phyloP scores from a whole-genome alignment of 2,113 vertebrate genomes.

The Pangasianodon hypophthalmus region DNA sequence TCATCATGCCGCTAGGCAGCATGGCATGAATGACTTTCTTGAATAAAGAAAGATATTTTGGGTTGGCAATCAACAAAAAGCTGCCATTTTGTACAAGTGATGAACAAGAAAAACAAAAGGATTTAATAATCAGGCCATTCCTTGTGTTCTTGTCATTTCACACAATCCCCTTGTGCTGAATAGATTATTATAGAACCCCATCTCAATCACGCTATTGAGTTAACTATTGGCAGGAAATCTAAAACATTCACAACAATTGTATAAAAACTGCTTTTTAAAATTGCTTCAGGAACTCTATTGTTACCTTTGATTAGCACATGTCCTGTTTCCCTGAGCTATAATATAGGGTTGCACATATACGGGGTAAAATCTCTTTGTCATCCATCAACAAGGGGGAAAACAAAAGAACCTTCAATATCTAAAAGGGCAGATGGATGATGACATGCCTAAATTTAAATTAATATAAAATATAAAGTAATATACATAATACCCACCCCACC shows the following conservation, averaged over 20 bases:
- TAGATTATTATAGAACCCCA: conserved; percentile 14
- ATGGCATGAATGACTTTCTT: conserved; percentile 70
- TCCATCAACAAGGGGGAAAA: not conserved
- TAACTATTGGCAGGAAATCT: conserved; percentile 17
- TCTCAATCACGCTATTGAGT: conserved; percentile 24
- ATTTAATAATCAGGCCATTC: conserved; percentile 48
- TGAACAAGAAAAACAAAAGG: conserved; percentile 51
- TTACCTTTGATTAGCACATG: conserved; percentile 17
- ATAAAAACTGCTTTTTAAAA: conserved; percentile 16
- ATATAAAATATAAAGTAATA: not conserved
- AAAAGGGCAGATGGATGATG: conserved; percentile 11
- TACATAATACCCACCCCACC: not conserved
- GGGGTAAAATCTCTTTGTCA: conserved; percentile 4
- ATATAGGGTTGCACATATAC: conserved; percentile 3
- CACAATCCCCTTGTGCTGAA: conserved; percentile 20
- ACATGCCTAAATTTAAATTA: not conserved
- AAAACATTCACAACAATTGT: conserved; percentile 5
- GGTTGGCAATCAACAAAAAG: conserved; percentile 29
- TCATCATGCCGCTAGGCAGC: conserved; percentile 76
- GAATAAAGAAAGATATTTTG: conserved; percentile 72
- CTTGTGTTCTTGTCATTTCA: conserved; percentile 33
- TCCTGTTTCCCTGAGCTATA: not conserved
- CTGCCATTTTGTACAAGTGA: conserved; percentile 32
- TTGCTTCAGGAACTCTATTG: not conserved
- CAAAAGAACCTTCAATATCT: not conserved